Conservation (phyloP, 2,797 vertebrate species). For the Tangara arthus region DNA sequence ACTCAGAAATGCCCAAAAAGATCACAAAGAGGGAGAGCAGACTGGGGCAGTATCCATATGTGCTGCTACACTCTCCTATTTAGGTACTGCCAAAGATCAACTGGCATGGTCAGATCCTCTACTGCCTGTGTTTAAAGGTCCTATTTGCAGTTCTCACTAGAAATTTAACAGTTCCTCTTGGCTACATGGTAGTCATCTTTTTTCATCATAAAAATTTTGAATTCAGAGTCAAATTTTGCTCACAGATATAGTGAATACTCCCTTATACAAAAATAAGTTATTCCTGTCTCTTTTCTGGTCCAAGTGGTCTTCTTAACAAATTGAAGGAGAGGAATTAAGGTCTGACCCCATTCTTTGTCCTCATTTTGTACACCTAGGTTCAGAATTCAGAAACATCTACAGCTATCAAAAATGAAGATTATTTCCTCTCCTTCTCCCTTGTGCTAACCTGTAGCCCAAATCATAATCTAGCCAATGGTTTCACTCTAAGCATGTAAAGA, state of each 20-base stretch:
- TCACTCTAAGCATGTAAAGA: background rate
- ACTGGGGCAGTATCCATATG: background rate
- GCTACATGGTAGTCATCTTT: background rate
- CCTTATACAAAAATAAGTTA: background rate
- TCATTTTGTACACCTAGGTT: background rate
- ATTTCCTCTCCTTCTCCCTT: background rate
- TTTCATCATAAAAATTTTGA: background rate
- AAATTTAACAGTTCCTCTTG: background rate
- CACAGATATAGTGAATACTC: background rate
- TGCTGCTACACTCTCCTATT: background rate
- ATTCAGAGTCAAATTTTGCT: background rate
- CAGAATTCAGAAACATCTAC: background rate
- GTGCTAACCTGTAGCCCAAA: background rate
- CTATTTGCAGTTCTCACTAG: background rate
- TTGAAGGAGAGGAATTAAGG: background rate
- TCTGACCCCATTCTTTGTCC: background rate
- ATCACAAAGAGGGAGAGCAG: background rate
- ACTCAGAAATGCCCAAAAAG: background rate
- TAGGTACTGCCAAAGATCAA: background rate
- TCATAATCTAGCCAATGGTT: background rate
- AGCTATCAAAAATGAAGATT: background rate
- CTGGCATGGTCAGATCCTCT: background rate
- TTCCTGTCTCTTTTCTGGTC: background rate
- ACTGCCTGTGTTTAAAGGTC: background rate
- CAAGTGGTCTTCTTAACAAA: background rate